Percentiles rank a stretch among this genome's conserved stretches.
Evolutionary conservation across 2,797 vertebrate species (phyloP).

Genomic region (Thunnus albacares): DNA sequence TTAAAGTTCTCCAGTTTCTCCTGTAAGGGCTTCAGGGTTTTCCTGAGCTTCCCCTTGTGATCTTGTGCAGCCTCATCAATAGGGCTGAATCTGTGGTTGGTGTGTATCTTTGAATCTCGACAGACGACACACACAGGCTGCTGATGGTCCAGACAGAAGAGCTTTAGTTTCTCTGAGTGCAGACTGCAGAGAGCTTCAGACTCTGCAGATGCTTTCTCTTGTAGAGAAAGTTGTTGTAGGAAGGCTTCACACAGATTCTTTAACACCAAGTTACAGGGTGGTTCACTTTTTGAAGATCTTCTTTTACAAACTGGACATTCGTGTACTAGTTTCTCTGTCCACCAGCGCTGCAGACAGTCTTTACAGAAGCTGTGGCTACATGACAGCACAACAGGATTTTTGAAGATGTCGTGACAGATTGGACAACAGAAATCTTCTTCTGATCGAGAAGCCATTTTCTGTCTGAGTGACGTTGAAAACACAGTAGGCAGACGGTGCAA

Average conservation of each 20-base stretch:
- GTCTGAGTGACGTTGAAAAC: too few relatives aligned
- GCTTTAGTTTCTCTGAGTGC: conserved; percentile 19
- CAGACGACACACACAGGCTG: conserved; percentile 47
- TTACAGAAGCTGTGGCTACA: conserved; percentile 55
- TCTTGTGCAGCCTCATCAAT: conserved; percentile 32
- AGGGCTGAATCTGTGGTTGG: conserved; percentile 44
- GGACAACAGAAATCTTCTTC: conserved; percentile 21
- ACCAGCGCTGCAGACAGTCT: conserved; percentile 42
- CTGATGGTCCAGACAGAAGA: conserved; percentile 52
- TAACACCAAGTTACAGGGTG: conserved; percentile 25
- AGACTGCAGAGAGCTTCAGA: conserved; percentile 26
- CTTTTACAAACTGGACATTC: conserved; percentile 44
- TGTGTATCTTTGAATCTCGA: conserved; percentile 35
- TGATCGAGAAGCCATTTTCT: not conserved
- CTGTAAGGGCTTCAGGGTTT: conserved; percentile 4
- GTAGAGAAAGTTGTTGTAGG: not conserved
- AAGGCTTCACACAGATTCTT: conserved; percentile 47
- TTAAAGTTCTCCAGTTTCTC: not conserved
- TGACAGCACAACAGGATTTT: conserved; percentile 41
- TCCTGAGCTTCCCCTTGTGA: not conserved
- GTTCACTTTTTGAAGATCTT: conserved; percentile 10
- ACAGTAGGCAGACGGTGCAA: too few relatives aligned
- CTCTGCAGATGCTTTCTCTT: not conserved
- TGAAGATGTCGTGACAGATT: conserved; percentile 34
- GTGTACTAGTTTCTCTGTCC: not conserved